A percentile compares a stretch with the other conserved stretches of the same genome.
These are phyloP conservation scores for Cyprinus carpio DNA, from an alignment of 2,113 vertebrate genomes.

Conservation along the genomic window DNA sequence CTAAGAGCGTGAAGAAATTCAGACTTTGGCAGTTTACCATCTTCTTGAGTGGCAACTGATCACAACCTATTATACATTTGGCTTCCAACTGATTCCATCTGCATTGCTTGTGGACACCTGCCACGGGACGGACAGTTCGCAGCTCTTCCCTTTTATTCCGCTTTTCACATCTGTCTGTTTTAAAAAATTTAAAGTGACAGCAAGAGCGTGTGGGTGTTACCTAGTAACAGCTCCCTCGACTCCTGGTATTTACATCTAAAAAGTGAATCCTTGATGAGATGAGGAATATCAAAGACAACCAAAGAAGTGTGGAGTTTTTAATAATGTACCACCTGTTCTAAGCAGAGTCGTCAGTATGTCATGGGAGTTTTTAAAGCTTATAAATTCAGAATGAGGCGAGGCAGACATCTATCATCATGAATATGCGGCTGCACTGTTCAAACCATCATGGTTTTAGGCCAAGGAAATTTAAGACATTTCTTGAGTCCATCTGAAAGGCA, in stretches of 20 bases:
- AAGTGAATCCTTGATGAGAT: constrained; percentile 94
- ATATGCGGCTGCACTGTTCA: constrained; percentile 36
- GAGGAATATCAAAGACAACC: constrained; percentile 88
- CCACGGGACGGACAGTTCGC: neutral
- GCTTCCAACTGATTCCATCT: neutral
- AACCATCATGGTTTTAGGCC: constrained; percentile 31
- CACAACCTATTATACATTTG: neutral
- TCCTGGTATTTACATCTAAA: constrained; percentile 91
- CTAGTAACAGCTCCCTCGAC: constrained; percentile 89
- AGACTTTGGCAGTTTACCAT: neutral
- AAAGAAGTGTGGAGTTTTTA: constrained; percentile 86
- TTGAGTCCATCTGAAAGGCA: constrained; percentile 25
- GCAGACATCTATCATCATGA: constrained; percentile 51
- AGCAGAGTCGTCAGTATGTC: constrained; percentile 47
- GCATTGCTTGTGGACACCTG: neutral
- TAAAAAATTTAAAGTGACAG: constrained; percentile 83
- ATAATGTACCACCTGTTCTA: constrained; percentile 79
- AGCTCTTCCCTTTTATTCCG: constrained; percentile 6
- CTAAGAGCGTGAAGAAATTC: neutral
- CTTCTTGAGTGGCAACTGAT: neutral
- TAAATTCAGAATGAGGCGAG: constrained; percentile 53
- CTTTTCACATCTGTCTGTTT: constrained; percentile 41
- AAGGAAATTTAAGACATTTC: constrained; percentile 39
- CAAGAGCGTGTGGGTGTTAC: constrained; percentile 79
- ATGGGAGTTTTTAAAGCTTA: constrained; percentile 45